Evolutionary conservation across 2,797 vertebrate genomes (phyloP).

Genomic region (Acomys russatus): DNA sequence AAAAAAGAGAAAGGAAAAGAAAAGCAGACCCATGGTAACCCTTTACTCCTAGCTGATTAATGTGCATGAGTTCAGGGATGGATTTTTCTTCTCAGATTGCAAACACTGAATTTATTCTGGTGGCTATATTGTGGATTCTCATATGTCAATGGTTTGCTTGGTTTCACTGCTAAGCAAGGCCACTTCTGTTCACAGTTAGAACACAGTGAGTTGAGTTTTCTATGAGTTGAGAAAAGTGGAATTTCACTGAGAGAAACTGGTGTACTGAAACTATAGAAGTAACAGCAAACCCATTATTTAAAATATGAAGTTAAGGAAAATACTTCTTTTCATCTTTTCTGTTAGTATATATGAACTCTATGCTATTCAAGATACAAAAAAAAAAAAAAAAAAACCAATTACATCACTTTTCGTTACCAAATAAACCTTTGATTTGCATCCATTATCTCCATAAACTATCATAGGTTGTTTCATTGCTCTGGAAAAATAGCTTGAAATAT

Average conservation of each 20-base stretch:
- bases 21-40: not conserved
- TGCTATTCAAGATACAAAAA: slow-evolving; percentile 24
- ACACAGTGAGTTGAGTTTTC: not conserved
- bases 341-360: not conserved
- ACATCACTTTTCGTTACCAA: slow-evolving; percentile 2
- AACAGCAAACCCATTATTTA: slow-evolving; percentile 23
- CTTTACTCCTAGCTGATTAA: not conserved
- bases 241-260: not conserved
- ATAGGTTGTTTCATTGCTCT: slow-evolving; percentile 56
- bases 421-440: slow-evolving; percentile 52
- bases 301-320: slow-evolving; percentile 49
- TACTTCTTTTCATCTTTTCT: slow-evolving; percentile 12
- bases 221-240: not conserved
- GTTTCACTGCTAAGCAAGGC: not conserved
- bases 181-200: not conserved
- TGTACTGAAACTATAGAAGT: not conserved
- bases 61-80: not conserved
- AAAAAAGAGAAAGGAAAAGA: not conserved
- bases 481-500: slow-evolving; percentile 36
- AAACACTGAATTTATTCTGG: not conserved
- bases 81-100: not conserved
- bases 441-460: slow-evolving; percentile 26
- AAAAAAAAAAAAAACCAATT: not conserved
- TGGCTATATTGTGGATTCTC: not conserved
- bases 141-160: not conserved